These are phyloP conservation scores for Dasyprocta punctata DNA, from an alignment of 2,113 vertebrate species.

Conservation along the genomic window DNA sequence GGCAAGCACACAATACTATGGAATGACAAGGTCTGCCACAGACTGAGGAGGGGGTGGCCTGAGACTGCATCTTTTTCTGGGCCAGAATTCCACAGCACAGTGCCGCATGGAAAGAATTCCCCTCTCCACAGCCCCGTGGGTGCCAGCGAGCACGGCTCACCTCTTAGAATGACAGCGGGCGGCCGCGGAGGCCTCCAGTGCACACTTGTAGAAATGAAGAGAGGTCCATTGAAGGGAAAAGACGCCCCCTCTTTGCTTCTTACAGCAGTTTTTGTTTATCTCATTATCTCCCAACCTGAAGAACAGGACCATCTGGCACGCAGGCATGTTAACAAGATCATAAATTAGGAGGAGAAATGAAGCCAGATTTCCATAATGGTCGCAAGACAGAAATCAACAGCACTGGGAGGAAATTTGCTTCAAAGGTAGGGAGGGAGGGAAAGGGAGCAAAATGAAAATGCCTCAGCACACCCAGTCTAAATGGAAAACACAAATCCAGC, in stretches of 20 bases:
- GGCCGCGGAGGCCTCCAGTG: not conserved
- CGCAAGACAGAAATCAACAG: conserved; percentile 74
- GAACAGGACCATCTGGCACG: conserved; percentile 87
- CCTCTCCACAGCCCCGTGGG: not conserved
- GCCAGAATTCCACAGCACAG: not conserved
- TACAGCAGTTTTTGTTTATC: conserved; percentile 84
- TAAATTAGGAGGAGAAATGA: conserved; percentile 85
- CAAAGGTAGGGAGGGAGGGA: conserved; percentile 67
- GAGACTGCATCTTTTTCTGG: not conserved
- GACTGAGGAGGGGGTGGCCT: not conserved
- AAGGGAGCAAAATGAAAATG: not conserved
- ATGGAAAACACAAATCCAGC: conserved; percentile 60
- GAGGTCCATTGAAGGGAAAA: conserved; percentile 62
- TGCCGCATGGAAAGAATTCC: accelerated
- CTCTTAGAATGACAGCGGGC: not conserved
- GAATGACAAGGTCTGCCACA: not conserved
- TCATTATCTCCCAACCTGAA: conserved; percentile 85
- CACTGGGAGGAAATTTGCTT: conserved; percentile 43
- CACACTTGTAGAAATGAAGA: conserved; percentile 56
- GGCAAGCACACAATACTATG: not conserved
- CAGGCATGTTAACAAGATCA: conserved; percentile 86
- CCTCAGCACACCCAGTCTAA: conserved; percentile 53
- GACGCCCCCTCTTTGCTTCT: conserved; percentile 72
- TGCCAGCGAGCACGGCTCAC: not conserved
- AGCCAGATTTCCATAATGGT: conserved; percentile 81